phyloP scores from a whole-genome alignment of 2,797 vertebrate species.

The Tarsius wallacei region DNA sequence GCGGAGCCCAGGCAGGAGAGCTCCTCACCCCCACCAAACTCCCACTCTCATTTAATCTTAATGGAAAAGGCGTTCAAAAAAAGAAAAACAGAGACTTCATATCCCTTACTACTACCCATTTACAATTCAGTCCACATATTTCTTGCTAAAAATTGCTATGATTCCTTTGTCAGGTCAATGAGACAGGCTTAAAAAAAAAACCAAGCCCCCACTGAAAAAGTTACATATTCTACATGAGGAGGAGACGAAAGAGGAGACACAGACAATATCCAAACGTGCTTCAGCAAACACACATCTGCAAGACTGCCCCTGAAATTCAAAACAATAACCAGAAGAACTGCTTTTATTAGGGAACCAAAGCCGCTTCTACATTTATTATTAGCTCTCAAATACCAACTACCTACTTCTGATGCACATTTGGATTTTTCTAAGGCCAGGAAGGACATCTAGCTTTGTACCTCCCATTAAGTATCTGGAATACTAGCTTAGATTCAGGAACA shows the following conservation, averaged over 20 bases:
- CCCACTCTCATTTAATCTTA: conserved; percentile 11
- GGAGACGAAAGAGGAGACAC: not conserved
- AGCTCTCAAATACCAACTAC: conserved; percentile 24
- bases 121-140: conserved; percentile 38
- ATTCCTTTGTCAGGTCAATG: conserved; percentile 5
- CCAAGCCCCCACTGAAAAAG: not conserved
- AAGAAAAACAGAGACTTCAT: not conserved
- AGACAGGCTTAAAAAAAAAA: conserved; percentile 6
- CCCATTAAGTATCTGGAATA: conserved; percentile 37
- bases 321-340: conserved; percentile 13
- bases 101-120: not conserved
- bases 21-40: not conserved
- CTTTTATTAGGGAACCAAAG: not conserved
- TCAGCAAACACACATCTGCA: not conserved
- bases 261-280: not conserved
- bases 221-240: not conserved
- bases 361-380: not conserved
- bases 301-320: conserved; percentile 45
- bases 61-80: conserved; percentile 38
- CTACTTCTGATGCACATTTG: not conserved
- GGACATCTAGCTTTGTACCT: conserved; percentile 5
- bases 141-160: conserved; percentile 20
- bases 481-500: conserved; percentile 9
- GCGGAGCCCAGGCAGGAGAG: not conserved
- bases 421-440: conserved; percentile 24